Conservation (phyloP, 2,888 invertebrate genomes). For the Apamea epomidion region DNA sequence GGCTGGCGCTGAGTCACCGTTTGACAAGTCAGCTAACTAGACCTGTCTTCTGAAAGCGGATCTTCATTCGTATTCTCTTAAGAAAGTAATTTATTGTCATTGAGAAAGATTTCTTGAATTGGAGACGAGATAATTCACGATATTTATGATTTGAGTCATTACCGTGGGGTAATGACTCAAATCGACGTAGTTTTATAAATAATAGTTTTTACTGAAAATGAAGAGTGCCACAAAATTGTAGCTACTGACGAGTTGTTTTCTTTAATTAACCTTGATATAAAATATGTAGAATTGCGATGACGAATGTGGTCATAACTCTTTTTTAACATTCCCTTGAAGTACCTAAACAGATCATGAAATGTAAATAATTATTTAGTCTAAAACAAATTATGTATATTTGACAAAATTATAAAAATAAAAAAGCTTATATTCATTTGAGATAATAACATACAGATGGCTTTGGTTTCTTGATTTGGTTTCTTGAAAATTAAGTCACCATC, state of each 20-base stretch:
- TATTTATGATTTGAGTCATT: neutral
- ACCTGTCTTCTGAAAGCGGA: slow-evolving; percentile 62
- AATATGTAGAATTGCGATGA: neutral
- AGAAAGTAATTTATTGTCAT: slow-evolving; percentile 49
- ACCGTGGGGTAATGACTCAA: too few species aligned
- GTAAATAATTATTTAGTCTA: too few species aligned
- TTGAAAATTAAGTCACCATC: too few species aligned
- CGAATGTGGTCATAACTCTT: neutral
- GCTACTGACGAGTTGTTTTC: neutral
- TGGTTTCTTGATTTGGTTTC: too few species aligned
- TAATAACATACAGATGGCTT: too few species aligned
- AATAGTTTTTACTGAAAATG: neutral
- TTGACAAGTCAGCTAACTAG: slow-evolving; percentile 78
- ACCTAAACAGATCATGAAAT: neutral
- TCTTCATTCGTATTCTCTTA: slow-evolving; percentile 44
- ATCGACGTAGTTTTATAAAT: neutral
- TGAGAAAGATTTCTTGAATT: slow-evolving; percentile 39
- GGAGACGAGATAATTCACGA: neutral
- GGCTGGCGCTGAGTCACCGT: slow-evolving; percentile 77
- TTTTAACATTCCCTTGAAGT: neutral
- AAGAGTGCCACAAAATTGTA: neutral
- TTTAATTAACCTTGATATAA: neutral
- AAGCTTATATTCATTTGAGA: too few species aligned
- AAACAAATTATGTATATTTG: neutral
- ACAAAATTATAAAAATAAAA: too few species aligned